Percentiles rank a stretch among this genome's conserved stretches.
Conservation (phyloP, 2,888 invertebrate genomes). For the Andrena fulva region DNA sequence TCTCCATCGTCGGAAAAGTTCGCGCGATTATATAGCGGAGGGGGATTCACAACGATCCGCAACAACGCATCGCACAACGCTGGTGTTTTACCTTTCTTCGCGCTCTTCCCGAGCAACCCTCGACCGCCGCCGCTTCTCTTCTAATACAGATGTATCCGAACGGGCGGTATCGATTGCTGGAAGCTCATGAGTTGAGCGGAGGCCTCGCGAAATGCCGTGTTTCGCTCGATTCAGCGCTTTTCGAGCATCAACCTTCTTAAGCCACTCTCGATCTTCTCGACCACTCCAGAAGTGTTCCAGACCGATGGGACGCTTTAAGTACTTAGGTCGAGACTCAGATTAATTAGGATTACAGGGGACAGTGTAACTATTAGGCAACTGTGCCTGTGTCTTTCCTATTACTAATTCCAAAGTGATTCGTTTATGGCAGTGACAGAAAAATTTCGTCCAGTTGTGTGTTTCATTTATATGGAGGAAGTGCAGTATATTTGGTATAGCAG, state of each 20-base stretch:
- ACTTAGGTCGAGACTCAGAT: constrained; percentile 11
- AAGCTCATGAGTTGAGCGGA: constrained; percentile 10
- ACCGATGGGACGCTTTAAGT: constrained; percentile 17
- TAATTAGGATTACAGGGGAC: constrained; percentile 34
- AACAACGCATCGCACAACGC: neutral
- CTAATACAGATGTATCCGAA: constrained; percentile 8
- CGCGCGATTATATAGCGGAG: constrained; percentile 2
- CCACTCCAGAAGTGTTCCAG: constrained; percentile 7
- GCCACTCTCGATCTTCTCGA: constrained; percentile 38
- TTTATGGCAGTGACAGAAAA: no score
- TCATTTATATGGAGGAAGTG: no score
- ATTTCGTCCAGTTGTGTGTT: no score
- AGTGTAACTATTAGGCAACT: neutral
- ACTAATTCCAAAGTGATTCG: neutral
- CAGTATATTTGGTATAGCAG: no score
- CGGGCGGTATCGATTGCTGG: constrained; percentile 36
- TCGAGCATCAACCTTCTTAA: constrained; percentile 44
- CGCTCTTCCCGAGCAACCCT: neutral
- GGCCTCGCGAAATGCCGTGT: constrained; percentile 20
- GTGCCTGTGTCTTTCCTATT: neutral
- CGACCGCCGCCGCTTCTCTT: neutral
- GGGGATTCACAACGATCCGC: neutral
- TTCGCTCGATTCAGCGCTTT: constrained; percentile 52
- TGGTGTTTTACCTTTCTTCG: neutral
- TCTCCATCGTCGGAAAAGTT: constrained; percentile 9